A percentile compares a stretch with the other conserved stretches of the same genome.
phyloP scores from a whole-genome alignment of 1,140 invertebrate genomes.

The Aporrectodea caliginosa region DNA sequence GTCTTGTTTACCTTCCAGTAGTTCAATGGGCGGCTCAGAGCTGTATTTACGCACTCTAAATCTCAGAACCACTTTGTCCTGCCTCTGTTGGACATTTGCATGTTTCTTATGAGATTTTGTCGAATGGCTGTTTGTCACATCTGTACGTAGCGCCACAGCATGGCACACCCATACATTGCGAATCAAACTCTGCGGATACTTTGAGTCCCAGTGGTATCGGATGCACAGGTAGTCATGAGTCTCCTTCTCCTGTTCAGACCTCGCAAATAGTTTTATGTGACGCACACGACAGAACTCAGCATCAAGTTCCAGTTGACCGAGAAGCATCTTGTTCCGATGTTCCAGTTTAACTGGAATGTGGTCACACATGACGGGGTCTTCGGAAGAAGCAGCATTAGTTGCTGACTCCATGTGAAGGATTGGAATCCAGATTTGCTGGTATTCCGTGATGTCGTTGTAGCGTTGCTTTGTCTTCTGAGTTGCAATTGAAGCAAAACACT shows the following conservation, averaged over 20 bases:
- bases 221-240: constrained; percentile 46
- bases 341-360: constrained; percentile 42
- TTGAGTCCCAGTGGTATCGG: constrained; percentile 36
- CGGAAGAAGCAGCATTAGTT: constrained; percentile 35
- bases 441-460: constrained; percentile 24
- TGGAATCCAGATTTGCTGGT: constrained; percentile 43
- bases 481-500: background rate
- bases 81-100: too few relatives aligned
- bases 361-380: constrained; percentile 39
- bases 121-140: too few relatives aligned
- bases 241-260: constrained; percentile 31
- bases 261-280: constrained; percentile 38
- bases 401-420: constrained; percentile 45
- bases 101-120: too few relatives aligned
- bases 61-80: too few relatives aligned
- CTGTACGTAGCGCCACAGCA: constrained; percentile 38
- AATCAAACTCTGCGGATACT: constrained; percentile 35
- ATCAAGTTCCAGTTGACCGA: constrained; percentile 39
- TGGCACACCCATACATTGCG: constrained; percentile 46
- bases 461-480: background rate
- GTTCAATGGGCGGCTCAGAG: constrained; percentile 26
- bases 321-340: background rate
- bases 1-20: constrained; percentile 5
- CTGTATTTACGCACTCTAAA: constrained; percentile 34
- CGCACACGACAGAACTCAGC: constrained; percentile 40